A percentile compares a stretch with the other conserved stretches of the same genome.
These are phyloP conservation scores for Athripsodes cinereus DNA, from an alignment of 2,888 invertebrate species.

Conservation along the genomic window DNA sequence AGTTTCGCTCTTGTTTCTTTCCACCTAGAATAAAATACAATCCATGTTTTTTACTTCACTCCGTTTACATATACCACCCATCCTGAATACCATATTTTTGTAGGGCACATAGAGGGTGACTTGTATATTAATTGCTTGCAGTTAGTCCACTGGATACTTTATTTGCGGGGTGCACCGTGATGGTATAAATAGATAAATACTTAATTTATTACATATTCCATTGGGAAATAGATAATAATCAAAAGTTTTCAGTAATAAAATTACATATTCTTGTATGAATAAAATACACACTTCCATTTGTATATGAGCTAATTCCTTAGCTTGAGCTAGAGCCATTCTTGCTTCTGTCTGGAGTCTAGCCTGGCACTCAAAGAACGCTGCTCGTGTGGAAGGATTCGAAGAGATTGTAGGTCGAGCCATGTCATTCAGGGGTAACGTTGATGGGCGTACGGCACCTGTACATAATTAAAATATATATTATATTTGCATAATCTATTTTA, in stretches of 20 bases:
- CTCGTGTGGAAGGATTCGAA: constrained; percentile 44
- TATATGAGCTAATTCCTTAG: constrained; percentile 86
- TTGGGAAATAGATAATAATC: not conserved
- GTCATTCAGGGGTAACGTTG: constrained; percentile 43
- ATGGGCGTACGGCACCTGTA: constrained; percentile 40
- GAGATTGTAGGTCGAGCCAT: constrained; percentile 47
- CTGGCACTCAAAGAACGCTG: constrained; percentile 76
- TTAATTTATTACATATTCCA: not conserved
- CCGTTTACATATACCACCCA: too few species aligned
- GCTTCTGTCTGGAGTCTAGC: constrained; percentile 82
- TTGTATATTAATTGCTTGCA: too few species aligned
- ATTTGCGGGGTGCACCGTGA: too few species aligned
- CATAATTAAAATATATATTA: not conserved
- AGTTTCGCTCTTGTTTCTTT: constrained; percentile 62
- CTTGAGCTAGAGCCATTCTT: constrained; percentile 79
- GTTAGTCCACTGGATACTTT: too few species aligned
- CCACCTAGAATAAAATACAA: constrained; percentile 41
- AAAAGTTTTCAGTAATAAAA: not conserved
- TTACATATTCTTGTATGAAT: not conserved
- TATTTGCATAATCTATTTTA: not conserved
- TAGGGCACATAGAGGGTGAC: too few species aligned
- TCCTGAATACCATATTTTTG: too few species aligned
- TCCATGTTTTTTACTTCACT: too few species aligned
- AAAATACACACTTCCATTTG: constrained; percentile 70
- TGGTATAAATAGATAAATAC: not conserved